Evolutionary conservation across 2,888 invertebrate genomes (phyloP).

Genomic region (Podotricha telesiphe): DNA sequence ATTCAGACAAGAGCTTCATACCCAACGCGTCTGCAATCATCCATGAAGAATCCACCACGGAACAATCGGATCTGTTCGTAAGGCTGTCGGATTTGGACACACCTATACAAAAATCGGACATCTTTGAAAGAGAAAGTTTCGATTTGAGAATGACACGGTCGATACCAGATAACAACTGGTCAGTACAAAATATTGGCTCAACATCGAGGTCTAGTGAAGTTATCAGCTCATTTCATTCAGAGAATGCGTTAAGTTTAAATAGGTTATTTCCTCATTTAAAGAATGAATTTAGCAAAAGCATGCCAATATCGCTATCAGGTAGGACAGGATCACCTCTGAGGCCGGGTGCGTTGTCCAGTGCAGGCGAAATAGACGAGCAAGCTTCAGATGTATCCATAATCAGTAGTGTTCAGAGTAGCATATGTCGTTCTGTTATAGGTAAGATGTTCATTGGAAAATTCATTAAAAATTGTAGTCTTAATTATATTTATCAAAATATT

Average conservation of each 20-base stretch:
- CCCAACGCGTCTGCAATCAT: constrained; percentile 43
- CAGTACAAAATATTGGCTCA: constrained; percentile 73
- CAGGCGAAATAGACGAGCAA: constrained; percentile 74
- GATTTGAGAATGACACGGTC: constrained; percentile 86
- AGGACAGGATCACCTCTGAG: constrained; percentile 62
- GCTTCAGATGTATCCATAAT: constrained; percentile 79
- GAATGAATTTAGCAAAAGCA: constrained; percentile 74
- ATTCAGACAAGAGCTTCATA: constrained; percentile 34
- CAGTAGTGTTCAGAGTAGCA: constrained; percentile 83
- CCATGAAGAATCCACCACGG: constrained; percentile 52
- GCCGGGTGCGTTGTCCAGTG: constrained; percentile 55
- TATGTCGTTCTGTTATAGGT: constrained; percentile 82
- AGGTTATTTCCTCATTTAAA: constrained; percentile 85
- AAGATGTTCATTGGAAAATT: constrained; percentile 44
- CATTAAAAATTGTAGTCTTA: background rate
- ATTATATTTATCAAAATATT: constrained; percentile 39
- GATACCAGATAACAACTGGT: constrained; percentile 88
- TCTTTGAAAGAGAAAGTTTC: constrained; percentile 52
- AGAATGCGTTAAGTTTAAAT: constrained; percentile 83
- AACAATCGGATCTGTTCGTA: constrained; percentile 82
- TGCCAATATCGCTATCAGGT: constrained; percentile 70
- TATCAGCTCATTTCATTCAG: constrained; percentile 82
- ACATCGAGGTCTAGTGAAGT: constrained; percentile 86
- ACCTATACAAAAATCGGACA: constrained; percentile 70
- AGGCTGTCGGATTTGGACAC: constrained; percentile 92